These are phyloP conservation scores for Melanostoma scalare DNA, from an alignment of 2,888 invertebrate species.

Conservation along the genomic window DNA sequence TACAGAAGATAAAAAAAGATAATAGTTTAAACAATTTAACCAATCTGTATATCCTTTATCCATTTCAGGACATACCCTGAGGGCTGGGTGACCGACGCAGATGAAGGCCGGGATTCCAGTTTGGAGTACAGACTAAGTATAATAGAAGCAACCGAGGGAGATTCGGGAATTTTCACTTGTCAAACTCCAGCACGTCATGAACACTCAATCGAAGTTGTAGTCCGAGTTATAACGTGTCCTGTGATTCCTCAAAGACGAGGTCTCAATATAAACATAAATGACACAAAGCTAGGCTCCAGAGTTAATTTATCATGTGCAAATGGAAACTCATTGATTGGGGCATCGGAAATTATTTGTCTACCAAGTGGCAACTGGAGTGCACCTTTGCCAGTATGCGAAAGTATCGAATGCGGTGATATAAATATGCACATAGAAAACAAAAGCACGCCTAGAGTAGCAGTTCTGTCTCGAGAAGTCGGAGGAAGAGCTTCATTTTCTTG, in stretches of 20 bases:
- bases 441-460: constrained; percentile 87
- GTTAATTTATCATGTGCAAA: constrained; percentile 90
- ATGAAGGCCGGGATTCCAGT: constrained; percentile 89
- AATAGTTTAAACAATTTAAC: no score
- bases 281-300: constrained; percentile 89
- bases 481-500: constrained; percentile 92
- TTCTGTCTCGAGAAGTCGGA: constrained; percentile 90
- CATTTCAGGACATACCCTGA: constrained; percentile 86
- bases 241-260: constrained; percentile 89
- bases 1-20: no score
- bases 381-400: constrained; percentile 91
- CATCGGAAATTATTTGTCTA: constrained; percentile 88
- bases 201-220: constrained; percentile 91
- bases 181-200: constrained; percentile 92
- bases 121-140: constrained; percentile 92
- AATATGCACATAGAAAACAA: constrained; percentile 83
- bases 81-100: constrained; percentile 89
- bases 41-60: background rate
- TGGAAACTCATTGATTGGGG: constrained; percentile 91
- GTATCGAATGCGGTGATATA: constrained; percentile 92
- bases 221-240: constrained; percentile 91
- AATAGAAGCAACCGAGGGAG: constrained; percentile 90
- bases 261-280: constrained; percentile 87
- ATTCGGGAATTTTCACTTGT: constrained; percentile 92
- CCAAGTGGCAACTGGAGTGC: constrained; percentile 94